Evolutionary conservation across 1,140 invertebrate species (phyloP), one percentile per base, ranked within the genome.

Genomic region (Elysia chlorotica): DNA sequence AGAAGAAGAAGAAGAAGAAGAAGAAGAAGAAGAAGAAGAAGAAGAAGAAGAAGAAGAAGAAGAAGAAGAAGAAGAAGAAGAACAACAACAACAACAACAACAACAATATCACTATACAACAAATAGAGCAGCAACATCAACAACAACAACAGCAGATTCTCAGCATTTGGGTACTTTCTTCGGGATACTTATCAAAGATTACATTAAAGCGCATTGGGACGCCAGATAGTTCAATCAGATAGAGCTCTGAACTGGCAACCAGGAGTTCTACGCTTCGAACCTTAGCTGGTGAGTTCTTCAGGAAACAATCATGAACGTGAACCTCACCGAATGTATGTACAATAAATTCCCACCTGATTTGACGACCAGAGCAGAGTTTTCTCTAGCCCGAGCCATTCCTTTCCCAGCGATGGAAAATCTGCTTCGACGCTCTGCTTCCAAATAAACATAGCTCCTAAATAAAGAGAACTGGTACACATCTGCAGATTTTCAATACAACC

Each of bases 301-400:
- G 25, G 10, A 25, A 25, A 19, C 25, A 59, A 19, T 25, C 19
- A 72, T 74, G 67, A 62, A 84, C 82, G 76, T 82, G 81, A 33
- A 78, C 62, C 38, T 80, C 73, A n/a, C n/a, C n/a, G n/a, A n/a
- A n/a, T n/a, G n/a, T n/a, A n/a, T n/a, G n/a, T n/a, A n/a, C n/a
- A n/a, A n/a, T n/a, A n/a, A n/a, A n/a, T n/a, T n/a, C n/a, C n/a
- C n/a, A n/a, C n/a, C n/a, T n/a, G n/a, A n/a, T n/a, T n/a, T n/a
- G n/a, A n/a, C n/a, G n/a, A n/a, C n/a, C n/a, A n/a, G n/a, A n/a
- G n/a, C n/a, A n/a, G n/a, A n/a, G n/a, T n/a, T n/a, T n/a, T n/a
- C n/a, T n/a, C n/a, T n/a, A n/a, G n/a, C n/a, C n/a, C n/a, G n/a
- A n/a, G n/a, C n/a, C n/a, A n/a, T n/a, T n/a, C n/a, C n/a, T n/a